Evolutionary conservation across 2,797 vertebrate genomes (phyloP), one percentile per base, ranked within the genome.

Genomic region (Anabas testudineus): DNA sequence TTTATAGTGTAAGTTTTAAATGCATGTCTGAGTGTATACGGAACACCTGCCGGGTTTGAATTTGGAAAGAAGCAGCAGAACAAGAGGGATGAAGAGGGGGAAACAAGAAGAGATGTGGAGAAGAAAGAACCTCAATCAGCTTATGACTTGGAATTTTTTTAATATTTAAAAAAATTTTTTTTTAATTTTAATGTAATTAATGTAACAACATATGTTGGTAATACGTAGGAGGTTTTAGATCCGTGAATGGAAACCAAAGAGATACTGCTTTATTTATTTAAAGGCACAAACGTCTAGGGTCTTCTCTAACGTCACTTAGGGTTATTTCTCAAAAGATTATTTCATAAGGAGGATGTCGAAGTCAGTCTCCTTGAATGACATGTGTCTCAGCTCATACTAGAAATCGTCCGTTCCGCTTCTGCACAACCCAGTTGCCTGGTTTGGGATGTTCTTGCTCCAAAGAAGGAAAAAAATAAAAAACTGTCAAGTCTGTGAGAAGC

Each of bases 141-240:
- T 21, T 21, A 1, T 55, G 39, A 80, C 81, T 82, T 71, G 76
- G 66, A 55, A 55, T n/a, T n/a, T n/a, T n/a, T n/a, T n/a, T n/a
- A n/a, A n/a, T n/a, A n/a, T n/a, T n/a, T n/a, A n/a, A n/a, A n/a
- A n/a, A n/a, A n/a, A n/a, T n/a, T n/a, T n/a, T n/a, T n/a, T n/a
- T n/a, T n/a, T n/a, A n/a, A n/a, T n/a, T n/a, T n/a, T n/a, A n/a
- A n/a, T n/a, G n/a, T n/a, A n/a, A n/a, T n/a, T n/a, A n/a, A n/a
- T n/a, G n/a, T n/a, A n/a, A n/a, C n/a, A n/a, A n/a, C n/a, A n/a
- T n/a, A n/a, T n/a, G n/a, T n/a, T n/a, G n/a, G n/a, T n/a, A n/a
- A n/a, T n/a, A n/a, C n/a, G n/a, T n/a, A n/a, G n/a, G n/a, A n/a
- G n/a, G n/a, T n/a, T n/a, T n/a, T n/a, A n/a, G n/a, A n/a, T n/a